Evolutionary conservation across 2,888 invertebrate species (phyloP).

Genomic region (Pocota personata): DNA sequence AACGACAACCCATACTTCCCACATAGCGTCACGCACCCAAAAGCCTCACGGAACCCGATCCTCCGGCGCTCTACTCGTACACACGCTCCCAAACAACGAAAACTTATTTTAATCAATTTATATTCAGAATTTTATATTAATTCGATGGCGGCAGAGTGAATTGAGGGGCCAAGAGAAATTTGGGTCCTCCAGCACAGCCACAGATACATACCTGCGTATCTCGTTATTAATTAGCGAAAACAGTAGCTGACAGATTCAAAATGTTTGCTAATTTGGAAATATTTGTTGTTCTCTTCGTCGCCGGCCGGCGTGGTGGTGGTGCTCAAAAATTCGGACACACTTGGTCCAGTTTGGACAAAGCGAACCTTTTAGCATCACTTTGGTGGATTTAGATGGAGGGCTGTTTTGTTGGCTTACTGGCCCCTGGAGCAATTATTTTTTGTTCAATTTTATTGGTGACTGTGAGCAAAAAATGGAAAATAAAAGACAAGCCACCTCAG

Average conservation of each 20-base stretch:
- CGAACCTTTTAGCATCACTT: constrained; percentile 60
- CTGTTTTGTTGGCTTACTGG: constrained; percentile 13
- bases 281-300: constrained; percentile 68
- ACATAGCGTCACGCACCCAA: constrained; percentile 62
- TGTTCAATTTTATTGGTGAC: constrained; percentile 69
- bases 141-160: not conserved
- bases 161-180: constrained; percentile 11
- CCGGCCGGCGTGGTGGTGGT: constrained; percentile 4
- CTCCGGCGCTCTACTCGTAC: not conserved
- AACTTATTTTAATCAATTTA: constrained; percentile 70
- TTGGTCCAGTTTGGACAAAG: constrained; percentile 56
- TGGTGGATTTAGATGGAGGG: constrained; percentile 28
- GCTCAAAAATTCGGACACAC: constrained; percentile 20
- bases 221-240: constrained; percentile 82
- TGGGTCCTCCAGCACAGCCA: constrained; percentile 77
- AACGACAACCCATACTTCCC: constrained; percentile 45
- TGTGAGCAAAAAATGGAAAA: constrained; percentile 21
- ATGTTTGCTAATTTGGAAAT: constrained; percentile 82
- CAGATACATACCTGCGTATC: constrained; percentile 78
- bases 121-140: constrained; percentile 68
- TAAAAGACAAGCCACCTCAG: constrained; percentile 42
- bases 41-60: constrained; percentile 28
- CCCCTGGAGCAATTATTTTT: constrained; percentile 64
- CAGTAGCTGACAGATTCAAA: constrained; percentile 82
- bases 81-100: constrained; percentile 10